Base-by-base conservation (phyloP, 2,888 invertebrate genomes). In the Germaria angustata region DNA sequence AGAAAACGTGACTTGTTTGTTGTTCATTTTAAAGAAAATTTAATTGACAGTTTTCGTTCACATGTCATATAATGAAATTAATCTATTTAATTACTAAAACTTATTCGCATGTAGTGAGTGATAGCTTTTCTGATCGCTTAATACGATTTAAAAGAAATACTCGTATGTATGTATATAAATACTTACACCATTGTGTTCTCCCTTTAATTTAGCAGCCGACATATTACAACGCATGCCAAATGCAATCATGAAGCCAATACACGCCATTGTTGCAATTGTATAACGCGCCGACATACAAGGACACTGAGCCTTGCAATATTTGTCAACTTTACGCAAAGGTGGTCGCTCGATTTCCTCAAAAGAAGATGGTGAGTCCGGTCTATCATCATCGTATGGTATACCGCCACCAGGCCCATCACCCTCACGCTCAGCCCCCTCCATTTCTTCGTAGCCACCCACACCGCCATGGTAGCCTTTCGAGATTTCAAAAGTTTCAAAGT, bases 181-280 rank as follows among this genome's bases (percentile, higher is more conserved):
- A 88, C 93, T 93, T 87, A 94, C 94, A 86, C 92, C 92, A 85
- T 91, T 90, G 80, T 93, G 93, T 85, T 94, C 94, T 90, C 95
- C 93, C 90, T 96, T 95, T 77, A 97, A 94, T 91, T 98, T 98
- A 57, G 99, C 99, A 92, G 99, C 98, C 71, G 99, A 98, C 96
- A 99, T 97, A 92, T 99, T 99, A 92, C 98, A 99, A 77, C 99
- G 94, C 95, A 99, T 99, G 17, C 99, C 99, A 89, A 98, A 98
- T 91, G 97, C 97, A 89, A 98, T 97, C 91, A 98, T 94, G 92
- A 98, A 98, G 73, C 98, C 97, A 88, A 96, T 90, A 90, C 97
- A 97, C 17, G 97, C 96, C 89, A 97, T 93, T 83, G 96, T 91
- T 71, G 97, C 96, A 84, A 97, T 95, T 13, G 97, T 97, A 91